Evolutionary conservation across 2,888 invertebrate genomes (phyloP).

Genomic region (Melanotus villosus): DNA sequence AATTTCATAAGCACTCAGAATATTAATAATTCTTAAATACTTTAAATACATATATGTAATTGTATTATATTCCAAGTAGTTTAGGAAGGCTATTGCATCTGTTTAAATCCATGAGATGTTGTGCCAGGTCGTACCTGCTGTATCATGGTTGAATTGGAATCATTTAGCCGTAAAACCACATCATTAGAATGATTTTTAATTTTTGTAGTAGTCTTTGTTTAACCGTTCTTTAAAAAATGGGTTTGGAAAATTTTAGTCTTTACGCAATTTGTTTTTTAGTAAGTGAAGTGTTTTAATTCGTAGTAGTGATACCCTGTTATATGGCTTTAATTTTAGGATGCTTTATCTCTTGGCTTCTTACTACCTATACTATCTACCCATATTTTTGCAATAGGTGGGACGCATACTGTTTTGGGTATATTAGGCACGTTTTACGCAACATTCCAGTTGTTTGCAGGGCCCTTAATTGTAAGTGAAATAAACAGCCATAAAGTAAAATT

Average conservation of each 20-base stretch:
- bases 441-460: conserved; percentile 73
- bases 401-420: conserved; percentile 63
- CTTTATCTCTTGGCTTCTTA: conserved; percentile 28
- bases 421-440: conserved; percentile 73
- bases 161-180: conserved; percentile 14
- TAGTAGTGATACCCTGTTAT: background rate
- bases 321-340: conserved; percentile 26
- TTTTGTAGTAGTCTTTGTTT: background rate
- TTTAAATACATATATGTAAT: too few relatives aligned
- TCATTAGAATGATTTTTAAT: conserved; percentile 11
- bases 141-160: background rate
- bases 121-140: too few relatives aligned
- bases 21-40: too few relatives aligned
- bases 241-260: conserved; percentile 13
- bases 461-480: conserved; percentile 70
- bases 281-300: background rate
- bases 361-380: conserved; percentile 35
- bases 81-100: too few relatives aligned
- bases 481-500: background rate
- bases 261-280: conserved; percentile 35
- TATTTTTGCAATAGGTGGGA: conserved; percentile 29
- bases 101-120: too few relatives aligned
- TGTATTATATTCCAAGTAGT: too few relatives aligned
- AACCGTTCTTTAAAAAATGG: conserved; percentile 8
- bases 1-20: too few relatives aligned